These are phyloP conservation scores for Brachionus asplanchnoidis DNA, from an alignment of 1,140 invertebrate species.

Conservation along the genomic window DNA sequence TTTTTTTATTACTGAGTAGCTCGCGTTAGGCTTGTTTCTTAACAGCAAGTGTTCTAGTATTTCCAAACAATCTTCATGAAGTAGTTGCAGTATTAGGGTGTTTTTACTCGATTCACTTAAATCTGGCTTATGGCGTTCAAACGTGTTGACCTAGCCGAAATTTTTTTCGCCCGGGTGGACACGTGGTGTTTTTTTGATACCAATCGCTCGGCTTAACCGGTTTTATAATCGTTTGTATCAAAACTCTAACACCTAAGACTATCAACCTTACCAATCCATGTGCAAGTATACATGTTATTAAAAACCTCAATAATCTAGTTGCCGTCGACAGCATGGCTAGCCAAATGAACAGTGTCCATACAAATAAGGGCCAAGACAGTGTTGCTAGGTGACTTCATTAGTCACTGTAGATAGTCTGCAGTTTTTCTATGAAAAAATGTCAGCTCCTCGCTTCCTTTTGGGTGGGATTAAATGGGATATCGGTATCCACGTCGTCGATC, in stretches of 20 bases:
- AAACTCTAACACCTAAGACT: neutral
- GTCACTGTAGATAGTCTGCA: neutral
- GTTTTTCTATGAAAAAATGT: neutral
- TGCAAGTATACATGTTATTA: neutral
- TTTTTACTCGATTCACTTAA: neutral
- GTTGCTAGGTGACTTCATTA: neutral
- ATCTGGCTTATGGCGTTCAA: neutral
- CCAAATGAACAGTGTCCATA: neutral
- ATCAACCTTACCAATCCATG: neutral
- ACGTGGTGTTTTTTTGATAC: neutral
- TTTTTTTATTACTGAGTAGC: neutral
- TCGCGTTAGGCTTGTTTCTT: neutral
- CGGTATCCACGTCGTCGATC: neutral
- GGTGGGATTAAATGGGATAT: neutral
- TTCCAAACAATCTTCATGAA: neutral
- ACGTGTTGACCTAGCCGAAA: neutral
- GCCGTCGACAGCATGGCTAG: neutral
- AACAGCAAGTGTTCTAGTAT: neutral
- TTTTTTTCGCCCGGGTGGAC: neutral
- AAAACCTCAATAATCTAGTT: neutral
- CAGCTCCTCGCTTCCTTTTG: neutral
- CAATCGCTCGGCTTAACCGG: neutral
- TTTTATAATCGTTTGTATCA: neutral
- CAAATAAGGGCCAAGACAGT: neutral
- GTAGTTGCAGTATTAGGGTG: neutral